phyloP scores from a whole-genome alignment of 2,113 vertebrate species.

The Perognathus longimembris region DNA sequence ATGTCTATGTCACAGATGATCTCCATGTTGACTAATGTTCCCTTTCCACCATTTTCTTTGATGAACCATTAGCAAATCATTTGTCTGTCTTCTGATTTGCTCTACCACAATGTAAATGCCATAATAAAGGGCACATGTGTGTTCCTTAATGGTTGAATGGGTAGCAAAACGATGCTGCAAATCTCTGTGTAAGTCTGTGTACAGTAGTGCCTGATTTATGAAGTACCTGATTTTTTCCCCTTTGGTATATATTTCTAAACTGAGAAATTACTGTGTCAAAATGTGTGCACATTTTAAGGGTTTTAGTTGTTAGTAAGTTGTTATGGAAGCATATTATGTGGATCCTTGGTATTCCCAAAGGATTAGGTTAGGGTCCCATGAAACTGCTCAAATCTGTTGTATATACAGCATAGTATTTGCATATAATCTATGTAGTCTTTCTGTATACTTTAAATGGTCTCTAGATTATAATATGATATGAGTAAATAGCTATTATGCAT shows the following conservation, averaged over 20 bases:
- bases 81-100: background rate
- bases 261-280: constrained; percentile 26
- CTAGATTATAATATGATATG: too few species aligned
- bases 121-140: background rate
- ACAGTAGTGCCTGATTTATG: background rate
- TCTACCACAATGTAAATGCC: background rate
- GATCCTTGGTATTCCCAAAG: background rate
- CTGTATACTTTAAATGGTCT: constrained; percentile 5
- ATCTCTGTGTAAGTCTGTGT: background rate
- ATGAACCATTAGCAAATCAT: constrained; percentile 21
- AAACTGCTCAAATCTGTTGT: background rate
- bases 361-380: background rate
- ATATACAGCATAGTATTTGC: background rate
- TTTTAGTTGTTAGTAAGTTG: background rate
- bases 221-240: background rate
- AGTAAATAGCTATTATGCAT: background rate
- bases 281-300: background rate
- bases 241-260: constrained; percentile 24
- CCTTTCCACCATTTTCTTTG: constrained; percentile 9
- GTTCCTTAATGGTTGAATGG: background rate
- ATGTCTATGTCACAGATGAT: background rate
- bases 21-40: background rate
- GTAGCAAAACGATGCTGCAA: background rate
- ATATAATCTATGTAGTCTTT: background rate
- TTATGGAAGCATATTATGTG: constrained; percentile 20